These are phyloP conservation scores for Drosophila triauraria DNA, from an alignment of 1,140 invertebrate genomes.

Conservation along the genomic window DNA sequence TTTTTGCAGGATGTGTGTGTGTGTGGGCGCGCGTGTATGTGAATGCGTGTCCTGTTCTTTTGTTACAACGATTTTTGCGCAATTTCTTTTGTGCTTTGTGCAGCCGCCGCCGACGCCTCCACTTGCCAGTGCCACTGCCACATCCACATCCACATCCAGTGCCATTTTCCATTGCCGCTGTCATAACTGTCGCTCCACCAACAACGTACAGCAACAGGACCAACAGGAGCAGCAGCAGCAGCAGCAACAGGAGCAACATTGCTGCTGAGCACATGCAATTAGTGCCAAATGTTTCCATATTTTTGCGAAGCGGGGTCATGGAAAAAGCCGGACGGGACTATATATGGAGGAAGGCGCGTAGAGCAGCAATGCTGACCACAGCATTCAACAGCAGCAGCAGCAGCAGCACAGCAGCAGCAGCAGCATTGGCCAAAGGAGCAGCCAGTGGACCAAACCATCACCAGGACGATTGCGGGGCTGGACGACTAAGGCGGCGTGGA, in stretches of 20 bases:
- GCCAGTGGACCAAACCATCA: conserved; percentile 49
- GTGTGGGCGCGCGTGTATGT: conserved; percentile 23
- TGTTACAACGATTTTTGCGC: conserved; percentile 81
- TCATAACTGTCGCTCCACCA: conserved; percentile 77
- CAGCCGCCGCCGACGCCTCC: conserved; percentile 35
- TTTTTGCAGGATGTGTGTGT: conserved; percentile 50
- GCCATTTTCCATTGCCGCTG: conserved; percentile 61
- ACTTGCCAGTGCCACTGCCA: conserved; percentile 27
- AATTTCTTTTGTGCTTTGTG: conserved; percentile 80
- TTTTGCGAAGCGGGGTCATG: conserved; percentile 54
- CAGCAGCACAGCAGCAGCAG: conserved; percentile 13
- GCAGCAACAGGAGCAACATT: conserved; percentile 42
- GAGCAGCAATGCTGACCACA: conserved; percentile 54
- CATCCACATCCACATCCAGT: conserved; percentile 14
- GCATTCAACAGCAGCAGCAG: conserved; percentile 52
- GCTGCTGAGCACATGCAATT: conserved; percentile 81
- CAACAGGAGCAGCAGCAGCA: conserved; percentile 20
- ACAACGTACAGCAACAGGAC: conserved; percentile 23
- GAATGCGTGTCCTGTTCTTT: conserved; percentile 69
- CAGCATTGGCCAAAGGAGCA: conserved; percentile 43
- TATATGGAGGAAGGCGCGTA: conserved; percentile 3
- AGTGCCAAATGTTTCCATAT: conserved; percentile 83
- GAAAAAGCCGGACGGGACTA: background rate
- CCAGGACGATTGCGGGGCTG: conserved; percentile 19
- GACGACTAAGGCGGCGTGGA: conserved; percentile 1